These are phyloP conservation scores for Schizaphis graminum DNA, from an alignment of 2,888 invertebrate genomes.

Conservation along the genomic window DNA sequence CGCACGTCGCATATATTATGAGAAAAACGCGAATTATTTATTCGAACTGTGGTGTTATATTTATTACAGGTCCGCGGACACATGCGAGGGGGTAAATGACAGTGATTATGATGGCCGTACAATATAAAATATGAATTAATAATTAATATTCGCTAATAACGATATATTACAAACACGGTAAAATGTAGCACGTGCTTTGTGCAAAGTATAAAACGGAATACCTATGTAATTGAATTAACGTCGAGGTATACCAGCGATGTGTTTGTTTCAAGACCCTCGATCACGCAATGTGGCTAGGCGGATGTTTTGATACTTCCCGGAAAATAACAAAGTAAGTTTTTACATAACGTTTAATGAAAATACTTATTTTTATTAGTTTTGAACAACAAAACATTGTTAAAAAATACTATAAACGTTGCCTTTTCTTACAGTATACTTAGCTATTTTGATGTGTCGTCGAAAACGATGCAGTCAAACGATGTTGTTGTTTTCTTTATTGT, in stretches of 20 bases:
- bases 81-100: background rate
- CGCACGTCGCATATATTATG: no score
- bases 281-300: background rate
- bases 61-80: background rate
- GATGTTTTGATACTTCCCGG: background rate
- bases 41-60: background rate
- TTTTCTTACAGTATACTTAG: background rate
- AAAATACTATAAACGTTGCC: background rate
- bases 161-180: background rate
- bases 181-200: background rate
- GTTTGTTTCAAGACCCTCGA: background rate
- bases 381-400: conserved; percentile 28
- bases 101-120: background rate
- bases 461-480: background rate
- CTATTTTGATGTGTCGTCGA: background rate
- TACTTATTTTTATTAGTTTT: conserved; percentile 49
- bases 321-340: conserved; percentile 32
- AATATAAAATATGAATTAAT: background rate
- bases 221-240: background rate
- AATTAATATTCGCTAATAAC: background rate
- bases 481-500: background rate
- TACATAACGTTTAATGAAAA: conserved; percentile 53
- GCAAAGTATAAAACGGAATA: background rate
- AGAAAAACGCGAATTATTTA: background rate
- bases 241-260: background rate